A percentile compares a stretch with the other conserved stretches of the same genome.
Conservation (phyloP, 2,797 vertebrate genomes). For the Pempheris klunzingeri region DNA sequence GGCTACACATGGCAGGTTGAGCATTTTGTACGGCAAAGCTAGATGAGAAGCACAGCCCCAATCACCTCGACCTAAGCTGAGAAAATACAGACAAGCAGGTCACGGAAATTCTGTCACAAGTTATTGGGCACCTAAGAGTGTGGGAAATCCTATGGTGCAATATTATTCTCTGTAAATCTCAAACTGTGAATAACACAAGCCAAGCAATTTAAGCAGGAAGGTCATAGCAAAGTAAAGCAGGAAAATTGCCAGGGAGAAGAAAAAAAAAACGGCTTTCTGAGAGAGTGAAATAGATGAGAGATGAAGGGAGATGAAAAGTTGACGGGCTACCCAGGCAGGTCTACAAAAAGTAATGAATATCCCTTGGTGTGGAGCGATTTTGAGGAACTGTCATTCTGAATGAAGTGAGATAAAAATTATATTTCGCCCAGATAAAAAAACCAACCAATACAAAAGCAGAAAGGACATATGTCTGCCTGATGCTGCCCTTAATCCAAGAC, state of each 20-base stretch:
- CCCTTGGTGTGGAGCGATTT: constrained; percentile 86
- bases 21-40: constrained; percentile 57
- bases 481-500: constrained; percentile 85
- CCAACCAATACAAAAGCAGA: constrained; percentile 83
- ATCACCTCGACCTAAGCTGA: constrained; percentile 76
- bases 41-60: constrained; percentile 73
- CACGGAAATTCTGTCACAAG: constrained; percentile 81
- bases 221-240: constrained; percentile 87
- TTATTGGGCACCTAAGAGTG: constrained; percentile 87
- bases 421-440: constrained; percentile 84
- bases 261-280: constrained; percentile 81
- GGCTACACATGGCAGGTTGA: constrained; percentile 44
- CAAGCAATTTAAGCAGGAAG: constrained; percentile 87
- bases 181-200: constrained; percentile 88
- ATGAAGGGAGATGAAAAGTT: constrained; percentile 87
- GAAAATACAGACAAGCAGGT: constrained; percentile 77
- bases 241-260: constrained; percentile 76
- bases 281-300: constrained; percentile 88
- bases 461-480: constrained; percentile 86
- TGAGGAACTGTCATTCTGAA: constrained; percentile 88
- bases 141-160: constrained; percentile 84
- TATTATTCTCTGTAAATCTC: constrained; percentile 87
- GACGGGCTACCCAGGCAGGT: constrained; percentile 85
- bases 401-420: constrained; percentile 89
- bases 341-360: constrained; percentile 89